phyloP scores from a whole-genome alignment of 2,888 invertebrate genomes.

The Drosophila bunnanda region DNA sequence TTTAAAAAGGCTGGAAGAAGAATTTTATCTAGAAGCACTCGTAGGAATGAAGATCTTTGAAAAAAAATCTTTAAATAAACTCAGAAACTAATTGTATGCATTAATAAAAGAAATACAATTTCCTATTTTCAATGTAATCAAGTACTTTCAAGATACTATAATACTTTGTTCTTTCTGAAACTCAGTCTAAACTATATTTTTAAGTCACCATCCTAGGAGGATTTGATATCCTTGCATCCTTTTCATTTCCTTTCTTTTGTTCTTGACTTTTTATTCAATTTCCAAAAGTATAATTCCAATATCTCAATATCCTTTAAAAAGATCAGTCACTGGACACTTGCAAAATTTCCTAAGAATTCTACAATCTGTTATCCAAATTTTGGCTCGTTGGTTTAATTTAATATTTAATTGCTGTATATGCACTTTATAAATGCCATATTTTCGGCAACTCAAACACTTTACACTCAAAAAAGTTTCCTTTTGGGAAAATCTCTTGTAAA shows the following conservation, averaged over 20 bases:
- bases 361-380: no score
- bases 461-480: constrained; percentile 7
- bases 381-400: background rate
- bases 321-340: background rate
- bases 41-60: no score
- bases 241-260: background rate
- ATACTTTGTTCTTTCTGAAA: background rate
- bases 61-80: background rate
- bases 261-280: background rate
- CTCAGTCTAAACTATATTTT: background rate
- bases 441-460: constrained; percentile 12
- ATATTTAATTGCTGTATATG: background rate
- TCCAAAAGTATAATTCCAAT: background rate
- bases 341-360: background rate
- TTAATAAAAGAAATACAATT: no score
- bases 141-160: background rate
- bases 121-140: background rate
- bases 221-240: background rate
- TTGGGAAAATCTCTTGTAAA: constrained; percentile 8
- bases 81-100: background rate
- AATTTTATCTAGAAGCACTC: background rate
- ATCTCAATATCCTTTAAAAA: background rate
- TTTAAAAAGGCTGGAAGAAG: background rate
- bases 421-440: background rate
- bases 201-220: background rate